A percentile compares a stretch with the other conserved stretches of the same genome.
These are phyloP conservation scores for Leptocoma aspasia DNA, from an alignment of 2,113 vertebrate species.

Conservation along the genomic window DNA sequence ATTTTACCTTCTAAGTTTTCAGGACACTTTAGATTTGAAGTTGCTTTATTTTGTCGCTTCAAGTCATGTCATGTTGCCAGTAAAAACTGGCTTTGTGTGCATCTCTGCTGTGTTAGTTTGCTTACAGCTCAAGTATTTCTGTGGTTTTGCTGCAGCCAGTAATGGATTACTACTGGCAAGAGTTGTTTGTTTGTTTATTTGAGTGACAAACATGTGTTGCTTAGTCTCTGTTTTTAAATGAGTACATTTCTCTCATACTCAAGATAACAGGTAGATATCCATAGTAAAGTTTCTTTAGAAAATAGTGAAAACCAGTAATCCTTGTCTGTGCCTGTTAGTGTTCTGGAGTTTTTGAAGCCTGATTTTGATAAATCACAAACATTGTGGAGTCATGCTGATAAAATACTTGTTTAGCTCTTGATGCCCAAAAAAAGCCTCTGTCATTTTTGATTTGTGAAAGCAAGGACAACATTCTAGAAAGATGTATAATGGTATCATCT, in stretches of 20 bases:
- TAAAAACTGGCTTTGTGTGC: neutral
- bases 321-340: neutral
- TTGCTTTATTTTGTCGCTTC: neutral
- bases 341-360: neutral
- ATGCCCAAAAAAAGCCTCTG: rapidly evolving
- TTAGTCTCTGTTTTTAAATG: neutral
- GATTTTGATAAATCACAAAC: neutral
- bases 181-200: neutral
- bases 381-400: rapidly evolving
- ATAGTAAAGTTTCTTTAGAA: neutral
- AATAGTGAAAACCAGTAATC: neutral
- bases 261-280: neutral
- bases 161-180: neutral
- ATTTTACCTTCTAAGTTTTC: neutral
- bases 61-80: neutral
- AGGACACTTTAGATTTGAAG: neutral
- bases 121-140: neutral
- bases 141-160: neutral
- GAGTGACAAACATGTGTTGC: neutral
- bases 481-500: neutral
- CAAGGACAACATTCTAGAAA: neutral
- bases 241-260: neutral
- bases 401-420: neutral
- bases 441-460: neutral
- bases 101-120: neutral